Conservation (phyloP, 2,113 vertebrate genomes). For the Alethe diademata region DNA sequence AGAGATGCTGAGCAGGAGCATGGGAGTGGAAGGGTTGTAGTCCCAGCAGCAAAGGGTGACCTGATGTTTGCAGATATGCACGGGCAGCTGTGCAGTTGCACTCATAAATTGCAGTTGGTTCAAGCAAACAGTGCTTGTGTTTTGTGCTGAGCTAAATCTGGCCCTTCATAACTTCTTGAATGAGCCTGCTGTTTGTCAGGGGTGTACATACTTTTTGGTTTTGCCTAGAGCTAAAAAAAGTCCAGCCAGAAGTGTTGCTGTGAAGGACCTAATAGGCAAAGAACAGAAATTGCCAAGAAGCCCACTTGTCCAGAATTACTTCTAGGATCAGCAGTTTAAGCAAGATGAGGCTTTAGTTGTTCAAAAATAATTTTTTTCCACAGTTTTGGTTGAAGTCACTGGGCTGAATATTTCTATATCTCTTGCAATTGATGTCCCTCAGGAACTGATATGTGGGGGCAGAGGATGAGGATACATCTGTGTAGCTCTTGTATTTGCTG, state of each 20-base stretch:
- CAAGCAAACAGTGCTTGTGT: neutral
- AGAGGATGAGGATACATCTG: neutral
- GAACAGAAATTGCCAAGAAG: neutral
- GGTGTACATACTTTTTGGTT: constrained; percentile 23
- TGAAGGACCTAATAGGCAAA: neutral
- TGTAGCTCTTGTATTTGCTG: neutral
- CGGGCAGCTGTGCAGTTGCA: neutral
- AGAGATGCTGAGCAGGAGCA: neutral
- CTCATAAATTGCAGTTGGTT: neutral
- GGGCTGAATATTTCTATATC: neutral
- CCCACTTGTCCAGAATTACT: neutral
- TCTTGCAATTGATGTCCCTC: neutral
- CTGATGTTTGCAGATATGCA: neutral
- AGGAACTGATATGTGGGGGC: neutral
- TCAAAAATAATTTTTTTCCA: neutral
- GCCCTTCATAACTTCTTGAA: constrained; percentile 47
- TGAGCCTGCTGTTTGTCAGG: constrained; percentile 36
- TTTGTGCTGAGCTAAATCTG: constrained; percentile 39
- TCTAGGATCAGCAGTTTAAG: neutral
- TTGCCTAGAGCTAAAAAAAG: constrained; percentile 48
- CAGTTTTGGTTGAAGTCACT: neutral
- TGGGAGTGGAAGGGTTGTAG: neutral
- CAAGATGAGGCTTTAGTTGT: neutral
- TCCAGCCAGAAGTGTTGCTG: neutral
- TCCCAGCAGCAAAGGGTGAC: neutral